Percentiles rank a stretch among this genome's conserved stretches.
Conservation (phyloP, 2,797 vertebrate genomes). For the Sitta carolinensis region DNA sequence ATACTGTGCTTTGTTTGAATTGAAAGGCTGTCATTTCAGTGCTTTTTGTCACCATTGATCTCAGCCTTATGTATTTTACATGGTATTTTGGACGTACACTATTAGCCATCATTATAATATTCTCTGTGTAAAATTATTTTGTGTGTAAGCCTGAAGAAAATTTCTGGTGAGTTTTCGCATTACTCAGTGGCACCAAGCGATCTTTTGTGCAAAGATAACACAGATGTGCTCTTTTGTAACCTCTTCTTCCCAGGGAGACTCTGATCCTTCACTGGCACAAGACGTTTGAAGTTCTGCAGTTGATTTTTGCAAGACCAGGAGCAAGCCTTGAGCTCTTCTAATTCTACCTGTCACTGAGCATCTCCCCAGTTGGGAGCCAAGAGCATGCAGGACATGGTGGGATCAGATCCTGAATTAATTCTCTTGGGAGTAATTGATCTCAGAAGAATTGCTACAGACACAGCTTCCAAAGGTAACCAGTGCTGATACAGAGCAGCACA, state of each 20-base stretch:
- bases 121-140: neutral
- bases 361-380: neutral
- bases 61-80: neutral
- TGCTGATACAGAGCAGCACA: neutral
- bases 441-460: neutral
- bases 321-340: neutral
- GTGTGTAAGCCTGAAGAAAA: neutral
- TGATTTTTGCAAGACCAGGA: neutral
- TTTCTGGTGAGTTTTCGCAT: neutral
- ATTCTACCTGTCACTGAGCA: neutral
- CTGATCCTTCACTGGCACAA: neutral
- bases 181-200: accelerated
- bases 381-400: neutral
- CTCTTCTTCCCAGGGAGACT: neutral
- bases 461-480: neutral
- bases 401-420: neutral
- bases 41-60: neutral
- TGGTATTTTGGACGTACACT: neutral
- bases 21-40: slow-evolving; percentile 15
- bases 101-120: neutral
- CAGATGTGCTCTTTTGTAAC: neutral
- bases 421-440: neutral
- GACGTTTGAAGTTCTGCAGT: neutral
- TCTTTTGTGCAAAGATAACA: neutral
- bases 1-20: slow-evolving; percentile 22